A percentile compares a stretch with the other conserved stretches of the same genome.
phyloP scores from a whole-genome alignment of 2,888 invertebrate species.

The Tineola bisselliella region DNA sequence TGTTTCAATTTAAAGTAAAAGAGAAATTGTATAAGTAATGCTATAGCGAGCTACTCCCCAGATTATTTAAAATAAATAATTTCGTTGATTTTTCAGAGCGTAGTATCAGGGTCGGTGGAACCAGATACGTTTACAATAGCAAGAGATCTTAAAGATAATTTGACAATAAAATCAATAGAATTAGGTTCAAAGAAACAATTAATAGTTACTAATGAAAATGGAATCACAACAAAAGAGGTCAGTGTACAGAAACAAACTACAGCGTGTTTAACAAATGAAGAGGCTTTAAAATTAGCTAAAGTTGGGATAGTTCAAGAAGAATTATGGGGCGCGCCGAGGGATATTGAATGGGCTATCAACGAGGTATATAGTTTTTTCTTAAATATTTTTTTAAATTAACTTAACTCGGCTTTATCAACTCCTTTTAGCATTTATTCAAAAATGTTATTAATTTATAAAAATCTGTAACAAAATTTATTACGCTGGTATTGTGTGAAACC shows the following conservation, averaged over 20 bases:
- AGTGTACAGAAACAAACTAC: conserved; percentile 39
- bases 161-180: conserved; percentile 52
- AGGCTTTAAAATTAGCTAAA: conserved; percentile 64
- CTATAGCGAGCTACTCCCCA: conserved; percentile 18
- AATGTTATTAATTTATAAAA: too few species aligned
- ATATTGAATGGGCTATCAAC: conserved; percentile 83
- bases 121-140: conserved; percentile 76
- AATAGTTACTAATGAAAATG: conserved; percentile 46
- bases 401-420: too few species aligned
- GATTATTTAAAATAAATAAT: too few species aligned
- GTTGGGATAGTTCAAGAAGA: conserved; percentile 71
- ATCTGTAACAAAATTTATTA: too few species aligned
- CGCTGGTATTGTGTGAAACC: too few species aligned
- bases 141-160: conserved; percentile 48
- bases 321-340: conserved; percentile 74
- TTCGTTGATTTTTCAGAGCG: conserved; percentile 71
- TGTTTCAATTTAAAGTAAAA: too few species aligned
- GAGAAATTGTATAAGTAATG: too few species aligned
- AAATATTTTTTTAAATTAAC: too few species aligned
- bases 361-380: conserved; percentile 38
- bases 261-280: conserved; percentile 65
- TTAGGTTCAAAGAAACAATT: conserved; percentile 66
- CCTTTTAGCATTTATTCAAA: too few species aligned
- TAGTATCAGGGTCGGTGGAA: conserved; percentile 81
- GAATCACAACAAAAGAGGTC: conserved; percentile 50